Evolutionary conservation across 2,888 invertebrate genomes (phyloP).

Genomic region (Drosophila demipolita): DNA sequence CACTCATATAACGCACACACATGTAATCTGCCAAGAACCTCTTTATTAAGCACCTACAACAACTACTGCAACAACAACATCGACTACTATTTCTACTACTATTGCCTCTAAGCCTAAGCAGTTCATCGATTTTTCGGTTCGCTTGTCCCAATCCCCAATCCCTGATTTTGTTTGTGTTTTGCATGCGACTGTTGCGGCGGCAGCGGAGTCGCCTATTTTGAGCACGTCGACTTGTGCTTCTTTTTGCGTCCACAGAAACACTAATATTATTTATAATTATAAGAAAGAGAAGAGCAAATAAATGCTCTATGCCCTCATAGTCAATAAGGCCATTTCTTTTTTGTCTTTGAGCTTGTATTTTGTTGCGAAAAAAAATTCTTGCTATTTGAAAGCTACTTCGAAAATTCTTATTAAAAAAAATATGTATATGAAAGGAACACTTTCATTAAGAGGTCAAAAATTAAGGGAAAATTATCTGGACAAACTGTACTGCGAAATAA

Average conservation of each 20-base stretch:
- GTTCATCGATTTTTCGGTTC: conserved; percentile 55
- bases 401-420: not conserved
- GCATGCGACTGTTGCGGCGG: conserved; percentile 17
- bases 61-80: not conserved
- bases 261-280: conserved; percentile 8
- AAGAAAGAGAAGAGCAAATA: conserved; percentile 1
- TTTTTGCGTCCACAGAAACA: not conserved
- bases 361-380: not conserved
- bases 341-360: not conserved
- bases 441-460: not conserved
- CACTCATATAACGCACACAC: conserved; percentile 19
- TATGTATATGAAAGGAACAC: not conserved
- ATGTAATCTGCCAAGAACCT: conserved; percentile 41
- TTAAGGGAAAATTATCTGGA: not conserved
- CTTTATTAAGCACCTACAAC: conserved; percentile 29
- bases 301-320: conserved; percentile 7
- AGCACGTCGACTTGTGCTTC: conserved; percentile 7
- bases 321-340: not conserved
- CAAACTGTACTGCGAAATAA: not conserved
- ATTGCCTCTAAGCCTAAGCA: conserved; percentile 30
- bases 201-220: conserved; percentile 4
- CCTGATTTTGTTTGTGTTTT: conserved; percentile 30
- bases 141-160: conserved; percentile 35
- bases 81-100: not conserved
- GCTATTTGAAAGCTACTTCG: not conserved